Evolutionary conservation across 2,113 vertebrate genomes (phyloP).

Genomic region (Sinocyclocheilus anophthalmus): DNA sequence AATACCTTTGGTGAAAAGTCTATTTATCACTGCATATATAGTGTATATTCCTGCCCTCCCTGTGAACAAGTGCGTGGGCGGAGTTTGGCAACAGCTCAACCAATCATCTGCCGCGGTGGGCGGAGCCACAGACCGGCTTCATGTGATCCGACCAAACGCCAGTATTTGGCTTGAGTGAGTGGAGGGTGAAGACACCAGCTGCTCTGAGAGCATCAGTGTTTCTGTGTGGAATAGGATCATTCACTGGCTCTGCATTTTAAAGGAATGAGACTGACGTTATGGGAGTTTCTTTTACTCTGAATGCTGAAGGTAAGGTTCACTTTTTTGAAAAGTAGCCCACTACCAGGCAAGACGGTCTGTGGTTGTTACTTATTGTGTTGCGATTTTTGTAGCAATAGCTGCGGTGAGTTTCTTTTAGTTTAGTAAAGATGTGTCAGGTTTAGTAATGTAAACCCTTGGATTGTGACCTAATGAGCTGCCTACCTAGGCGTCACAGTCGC

Average conservation of each 20-base stretch:
- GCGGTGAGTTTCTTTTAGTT: background rate
- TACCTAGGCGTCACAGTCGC: slow-evolving; percentile 9
- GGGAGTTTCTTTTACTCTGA: slow-evolving; percentile 2
- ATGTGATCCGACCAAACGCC: background rate
- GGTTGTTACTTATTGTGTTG: background rate
- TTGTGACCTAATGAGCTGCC: background rate
- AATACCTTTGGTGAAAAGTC: background rate
- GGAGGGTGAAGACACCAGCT: slow-evolving; percentile 57
- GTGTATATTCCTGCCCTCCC: background rate
- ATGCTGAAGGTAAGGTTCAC: slow-evolving; percentile 8
- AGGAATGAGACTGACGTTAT: background rate
- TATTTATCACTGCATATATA: background rate
- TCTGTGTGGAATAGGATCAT: slow-evolving; percentile 9
- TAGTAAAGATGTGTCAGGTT: background rate
- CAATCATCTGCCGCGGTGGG: background rate
- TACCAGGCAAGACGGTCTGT: background rate
- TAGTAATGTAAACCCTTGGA: background rate
- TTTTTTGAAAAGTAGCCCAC: background rate
- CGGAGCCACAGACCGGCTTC: slow-evolving; percentile 20
- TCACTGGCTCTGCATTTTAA: background rate
- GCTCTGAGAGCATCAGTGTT: slow-evolving; percentile 36
- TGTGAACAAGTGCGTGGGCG: slow-evolving; percentile 22
- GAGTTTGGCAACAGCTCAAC: background rate
- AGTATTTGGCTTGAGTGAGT: slow-evolving; percentile 25
- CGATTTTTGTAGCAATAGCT: background rate